Evolutionary conservation across 2,797 vertebrate species (phyloP).

Genomic region (Myioborus miniatus): DNA sequence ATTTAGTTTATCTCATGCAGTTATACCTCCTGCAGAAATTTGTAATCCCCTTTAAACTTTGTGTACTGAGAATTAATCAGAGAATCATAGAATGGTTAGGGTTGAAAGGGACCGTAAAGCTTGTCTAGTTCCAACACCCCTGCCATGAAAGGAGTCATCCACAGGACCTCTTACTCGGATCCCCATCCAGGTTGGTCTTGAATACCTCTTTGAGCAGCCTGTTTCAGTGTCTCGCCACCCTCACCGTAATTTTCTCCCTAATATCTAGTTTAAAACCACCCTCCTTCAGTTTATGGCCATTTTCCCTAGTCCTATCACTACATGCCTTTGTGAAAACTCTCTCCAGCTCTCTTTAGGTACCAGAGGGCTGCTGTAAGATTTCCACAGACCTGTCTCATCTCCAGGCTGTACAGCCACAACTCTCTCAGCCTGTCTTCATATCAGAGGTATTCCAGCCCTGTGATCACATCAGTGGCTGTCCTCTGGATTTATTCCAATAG

Average conservation of each 20-base stretch:
- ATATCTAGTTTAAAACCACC: not conserved
- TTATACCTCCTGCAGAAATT: not conserved
- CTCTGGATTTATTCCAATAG: not conserved
- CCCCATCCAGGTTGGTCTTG: not conserved
- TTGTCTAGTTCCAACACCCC: not conserved
- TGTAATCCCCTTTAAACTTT: not conserved
- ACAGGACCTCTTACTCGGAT: not conserved
- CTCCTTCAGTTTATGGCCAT: not conserved
- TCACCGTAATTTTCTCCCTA: not conserved
- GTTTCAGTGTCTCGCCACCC: not conserved
- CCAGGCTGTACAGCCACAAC: not conserved
- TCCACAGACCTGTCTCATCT: not conserved
- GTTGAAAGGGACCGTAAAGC: not conserved
- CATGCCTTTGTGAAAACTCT: not conserved
- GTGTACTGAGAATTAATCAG: not conserved
- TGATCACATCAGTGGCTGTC: not conserved
- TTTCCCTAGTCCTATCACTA: not conserved
- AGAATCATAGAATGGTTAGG: not conserved
- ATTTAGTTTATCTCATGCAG: not conserved
- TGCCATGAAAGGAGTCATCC: not conserved
- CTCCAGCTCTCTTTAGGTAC: too few species aligned
- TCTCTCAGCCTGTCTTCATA: not conserved
- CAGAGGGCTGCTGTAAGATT: not conserved
- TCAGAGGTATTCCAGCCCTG: not conserved
- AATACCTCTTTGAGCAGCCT: not conserved